Evolutionary conservation across 2,113 vertebrate species (phyloP).

Genomic region (Macrotis lagotis): DNA sequence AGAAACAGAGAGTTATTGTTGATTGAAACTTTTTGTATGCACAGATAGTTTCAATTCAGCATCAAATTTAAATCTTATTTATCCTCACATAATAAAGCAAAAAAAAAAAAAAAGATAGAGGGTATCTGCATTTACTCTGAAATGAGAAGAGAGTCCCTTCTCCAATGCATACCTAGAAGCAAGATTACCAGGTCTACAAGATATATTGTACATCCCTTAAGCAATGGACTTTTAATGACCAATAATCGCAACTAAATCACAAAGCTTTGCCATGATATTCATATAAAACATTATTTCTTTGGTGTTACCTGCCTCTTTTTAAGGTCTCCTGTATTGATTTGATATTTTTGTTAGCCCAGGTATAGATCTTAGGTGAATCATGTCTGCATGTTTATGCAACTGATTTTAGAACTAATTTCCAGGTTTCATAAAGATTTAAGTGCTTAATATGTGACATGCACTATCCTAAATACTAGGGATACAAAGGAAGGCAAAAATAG

Average conservation of each 20-base stretch:
- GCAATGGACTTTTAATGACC: neutral
- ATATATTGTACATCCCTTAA: neutral
- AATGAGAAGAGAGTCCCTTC: neutral
- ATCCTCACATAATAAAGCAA: neutral
- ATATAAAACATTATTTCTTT: neutral
- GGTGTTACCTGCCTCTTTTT: neutral
- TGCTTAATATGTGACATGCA: neutral
- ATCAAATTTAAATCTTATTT: neutral
- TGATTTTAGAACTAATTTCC: neutral
- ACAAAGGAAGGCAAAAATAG: neutral
- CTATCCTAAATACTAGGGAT: neutral
- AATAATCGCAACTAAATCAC: neutral
- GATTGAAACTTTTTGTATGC: neutral
- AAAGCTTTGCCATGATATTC: neutral
- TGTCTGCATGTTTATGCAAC: neutral
- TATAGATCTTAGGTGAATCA: neutral
- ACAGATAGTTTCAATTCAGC: neutral
- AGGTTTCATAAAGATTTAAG: neutral
- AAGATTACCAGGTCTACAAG: neutral
- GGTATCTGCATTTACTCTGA: neutral
- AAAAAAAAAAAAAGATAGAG: neutral
- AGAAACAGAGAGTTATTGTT: neutral
- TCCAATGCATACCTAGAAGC: neutral
- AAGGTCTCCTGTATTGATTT: neutral
- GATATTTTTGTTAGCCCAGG: neutral